Evolutionary conservation across 2,113 vertebrate genomes (phyloP), one percentile per base, ranked within the genome.

Genomic region (Calidris pugnax): DNA sequence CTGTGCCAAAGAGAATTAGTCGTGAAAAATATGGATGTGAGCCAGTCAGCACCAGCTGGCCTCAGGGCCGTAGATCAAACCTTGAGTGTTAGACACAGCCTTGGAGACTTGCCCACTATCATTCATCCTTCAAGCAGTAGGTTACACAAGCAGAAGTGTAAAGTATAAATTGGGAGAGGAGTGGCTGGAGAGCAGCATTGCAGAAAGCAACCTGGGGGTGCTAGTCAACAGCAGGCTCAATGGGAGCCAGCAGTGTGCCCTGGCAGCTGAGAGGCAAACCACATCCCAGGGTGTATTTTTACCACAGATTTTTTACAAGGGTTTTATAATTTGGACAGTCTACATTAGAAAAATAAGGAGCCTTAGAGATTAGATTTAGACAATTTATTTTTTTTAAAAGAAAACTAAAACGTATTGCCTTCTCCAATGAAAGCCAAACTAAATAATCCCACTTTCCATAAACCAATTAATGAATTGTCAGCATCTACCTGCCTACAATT

Each of bases 211-310:
- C 48, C 51, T 45, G 24, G 14, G 19, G 6, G 8, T 35, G 53
- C 51, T 63, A 57, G 13, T n/a, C 1, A 3, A 6, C 14, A 82
- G 53, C 26, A 51, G 33, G 43, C 14, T 41, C 50, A 35, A 6
- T 0, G 35, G 7, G 32, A 81, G 24, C 10, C 23, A 64, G 53
- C 21, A 28, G 18, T 1, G 12, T 5, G 5, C 16, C 51, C 2
- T 3, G 30, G 41, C 20, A 89, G 35, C 22, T 47, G 27, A 14
- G 28, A 75, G 45, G 27, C 43, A 92, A 92, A 59, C 14, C 0
- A 0, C 21, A 35, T 3, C 27, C 48, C 15, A 7, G 12, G 35
- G 32, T 24, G 18, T 12, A 64, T 30, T 62, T 83, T 67, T 72
- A 66, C 47, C 39, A 35, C 22, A 22, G 47, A 5, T 60, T 64